Base-by-base conservation (phyloP, 1,140 invertebrate genomes). In the Notospermus geniculatus region DNA sequence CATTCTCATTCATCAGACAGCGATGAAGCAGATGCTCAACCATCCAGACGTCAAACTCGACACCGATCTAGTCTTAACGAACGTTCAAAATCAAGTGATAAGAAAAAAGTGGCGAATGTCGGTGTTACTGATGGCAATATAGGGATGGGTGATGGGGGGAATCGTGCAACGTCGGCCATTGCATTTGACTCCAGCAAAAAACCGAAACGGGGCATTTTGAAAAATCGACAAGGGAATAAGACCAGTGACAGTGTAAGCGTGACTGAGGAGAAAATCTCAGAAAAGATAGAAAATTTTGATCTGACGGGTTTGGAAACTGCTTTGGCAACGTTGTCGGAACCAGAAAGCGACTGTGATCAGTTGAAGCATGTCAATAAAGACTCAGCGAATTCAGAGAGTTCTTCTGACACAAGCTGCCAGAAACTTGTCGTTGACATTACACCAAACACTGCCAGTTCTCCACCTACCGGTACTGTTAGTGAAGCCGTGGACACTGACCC, bases 181-280 rank as follows among this genome's bases (percentile, higher is more conserved):
- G 67, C 70, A 1, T 75, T 77, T 62, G 74, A 78, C 58, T 74
- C 71, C 19, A 67, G 68, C 22, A 69, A 63, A 55, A 75, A 71
- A 59, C 77, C 77, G 53, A 68, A 65, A 22, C 63, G 72, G 25
- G 63, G 76, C 17, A 79, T 79, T 55, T 60, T 79, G 22, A 79
- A 79, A 57, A 65, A 73, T 23, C 72, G 67, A 53, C 72, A 72
- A 22, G 74, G 73, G 62, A 75, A 73, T 54, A 73, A 69, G 57
- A 68, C 72, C 29, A 70, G 71, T n/a, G 74, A 78, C 45, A 74
- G 69, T 62, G 72, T 72, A 1, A 74, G 74, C 62, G 66, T 67
- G 23, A 52, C 72, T 2, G 53, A 57, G 22, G 13, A n/a, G 17
- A 19, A 27, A 5, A 46, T 41, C 56, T 36, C 32, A 36, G 32